A percentile compares a stretch with the other conserved stretches of the same genome.
phyloP scores from a whole-genome alignment of 2,113 vertebrate genomes.

The Nyctibius bracteatus region DNA sequence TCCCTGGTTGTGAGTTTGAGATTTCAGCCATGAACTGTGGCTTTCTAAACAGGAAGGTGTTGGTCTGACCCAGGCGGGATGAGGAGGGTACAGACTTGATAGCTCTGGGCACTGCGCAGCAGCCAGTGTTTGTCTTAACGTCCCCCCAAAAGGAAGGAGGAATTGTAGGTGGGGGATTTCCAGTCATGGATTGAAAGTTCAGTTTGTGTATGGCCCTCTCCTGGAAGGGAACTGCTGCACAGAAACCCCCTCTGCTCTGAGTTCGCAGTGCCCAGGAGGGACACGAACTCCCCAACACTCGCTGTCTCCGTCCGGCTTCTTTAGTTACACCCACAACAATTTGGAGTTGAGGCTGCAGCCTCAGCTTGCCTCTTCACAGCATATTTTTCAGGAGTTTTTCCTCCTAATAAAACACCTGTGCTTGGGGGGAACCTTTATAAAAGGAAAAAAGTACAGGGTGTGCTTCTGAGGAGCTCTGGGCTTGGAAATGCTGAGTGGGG shows the following conservation, averaged over 20 bases:
- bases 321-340: no score
- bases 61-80: not conserved
- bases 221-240: not conserved
- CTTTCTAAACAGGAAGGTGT: not conserved
- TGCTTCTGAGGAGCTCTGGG: not conserved
- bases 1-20: not conserved
- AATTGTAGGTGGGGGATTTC: not conserved
- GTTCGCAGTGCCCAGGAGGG: rapidly evolving
- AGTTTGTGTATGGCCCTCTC: not conserved
- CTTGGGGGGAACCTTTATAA: not conserved
- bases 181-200: no score
- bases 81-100: rapidly evolving
- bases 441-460: not conserved
- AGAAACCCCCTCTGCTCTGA: not conserved
- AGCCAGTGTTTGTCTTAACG: no score
- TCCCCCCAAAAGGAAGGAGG: not conserved
- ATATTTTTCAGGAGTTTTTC: not conserved
- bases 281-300: no score
- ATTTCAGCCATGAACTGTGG: not conserved
- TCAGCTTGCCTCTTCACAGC: not conserved
- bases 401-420: not conserved
- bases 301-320: rapidly evolving
- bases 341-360: not conserved
- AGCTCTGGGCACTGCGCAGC: not conserved
- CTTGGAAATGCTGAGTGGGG: not conserved